Evolutionary conservation across 1,140 invertebrate genomes (phyloP).

Genomic region (Drosophila micromelanica): DNA sequence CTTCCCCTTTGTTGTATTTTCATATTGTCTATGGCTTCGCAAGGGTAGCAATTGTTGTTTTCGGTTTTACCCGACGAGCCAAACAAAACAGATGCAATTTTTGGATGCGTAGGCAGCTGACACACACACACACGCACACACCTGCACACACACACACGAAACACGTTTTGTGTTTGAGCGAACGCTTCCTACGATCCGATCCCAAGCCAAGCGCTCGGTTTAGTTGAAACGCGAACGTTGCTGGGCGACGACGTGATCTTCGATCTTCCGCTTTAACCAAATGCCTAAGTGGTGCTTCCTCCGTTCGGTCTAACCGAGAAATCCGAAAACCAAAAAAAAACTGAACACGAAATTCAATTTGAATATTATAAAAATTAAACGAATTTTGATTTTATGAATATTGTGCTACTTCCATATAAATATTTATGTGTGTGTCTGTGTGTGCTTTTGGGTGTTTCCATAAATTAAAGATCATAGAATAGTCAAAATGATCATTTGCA

Average conservation of each 20-base stretch:
- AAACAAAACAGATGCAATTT: constrained; percentile 78
- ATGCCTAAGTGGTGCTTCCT: constrained; percentile 59
- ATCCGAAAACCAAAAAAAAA: neutral
- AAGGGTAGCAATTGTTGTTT: constrained; percentile 44
- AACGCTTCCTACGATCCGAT: constrained; percentile 2
- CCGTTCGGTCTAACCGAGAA: constrained; percentile 41
- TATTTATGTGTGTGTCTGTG: neutral
- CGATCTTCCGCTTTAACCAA: constrained; percentile 38
- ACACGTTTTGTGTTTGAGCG: constrained; percentile 62
- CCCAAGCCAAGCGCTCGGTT: constrained; percentile 59
- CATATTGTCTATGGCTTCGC: constrained; percentile 42
- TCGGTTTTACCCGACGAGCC: constrained; percentile 15
- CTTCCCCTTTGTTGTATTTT: constrained; percentile 40
- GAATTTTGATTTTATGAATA: constrained; percentile 38
- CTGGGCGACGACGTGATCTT: constrained; percentile 62
- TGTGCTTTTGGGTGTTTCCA: constrained; percentile 9
- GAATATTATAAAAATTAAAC: constrained; percentile 55
- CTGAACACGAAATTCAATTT: constrained; percentile 37
- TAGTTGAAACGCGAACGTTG: constrained; percentile 75
- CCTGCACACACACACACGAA: constrained; percentile 38
- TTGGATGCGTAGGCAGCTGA: constrained; percentile 47
- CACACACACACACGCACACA: constrained; percentile 25
- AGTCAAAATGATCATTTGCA: constrained; percentile 87
- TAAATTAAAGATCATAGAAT: constrained; percentile 14
- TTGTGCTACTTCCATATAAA: constrained; percentile 27